Percentiles rank a stretch among this genome's conserved stretches.
Conservation (phyloP, 2,113 vertebrate genomes). For the Lepus europaeus region DNA sequence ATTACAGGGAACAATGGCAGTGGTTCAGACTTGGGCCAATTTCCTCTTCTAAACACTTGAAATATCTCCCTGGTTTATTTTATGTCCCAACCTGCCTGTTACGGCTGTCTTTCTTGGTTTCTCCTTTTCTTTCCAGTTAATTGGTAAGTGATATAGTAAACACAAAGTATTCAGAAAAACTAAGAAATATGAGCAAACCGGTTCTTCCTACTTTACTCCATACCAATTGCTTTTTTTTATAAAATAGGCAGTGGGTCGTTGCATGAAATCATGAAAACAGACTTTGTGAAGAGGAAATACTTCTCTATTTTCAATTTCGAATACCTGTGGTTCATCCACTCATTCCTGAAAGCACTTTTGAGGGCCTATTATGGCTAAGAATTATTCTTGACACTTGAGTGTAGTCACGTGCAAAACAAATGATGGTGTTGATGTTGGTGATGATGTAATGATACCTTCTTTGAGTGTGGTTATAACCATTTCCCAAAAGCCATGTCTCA, state of each 20-base stretch:
- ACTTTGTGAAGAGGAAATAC: neutral
- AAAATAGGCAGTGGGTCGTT: neutral
- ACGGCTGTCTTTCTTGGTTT: neutral
- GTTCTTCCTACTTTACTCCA: neutral
- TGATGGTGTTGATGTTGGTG: neutral
- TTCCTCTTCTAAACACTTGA: neutral
- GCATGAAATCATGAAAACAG: neutral
- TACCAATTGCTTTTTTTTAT: neutral
- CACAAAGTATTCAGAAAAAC: neutral
- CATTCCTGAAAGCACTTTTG: slow-evolving; percentile 32
- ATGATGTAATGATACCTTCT: neutral
- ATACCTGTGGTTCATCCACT: neutral
- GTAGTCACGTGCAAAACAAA: neutral
- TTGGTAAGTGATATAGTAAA: neutral
- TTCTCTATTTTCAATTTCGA: neutral
- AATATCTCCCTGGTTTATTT: neutral
- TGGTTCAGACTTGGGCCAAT: neutral
- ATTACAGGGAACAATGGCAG: neutral
- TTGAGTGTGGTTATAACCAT: neutral
- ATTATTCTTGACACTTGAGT: neutral
- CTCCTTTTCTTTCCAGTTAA: neutral
- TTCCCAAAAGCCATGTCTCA: neutral
- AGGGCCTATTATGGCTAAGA: neutral
- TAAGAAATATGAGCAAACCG: neutral
- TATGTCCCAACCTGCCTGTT: neutral